Evolutionary conservation across 1,140 invertebrate genomes (phyloP).

Genomic region (Drosophila sulfurigaster): DNA sequence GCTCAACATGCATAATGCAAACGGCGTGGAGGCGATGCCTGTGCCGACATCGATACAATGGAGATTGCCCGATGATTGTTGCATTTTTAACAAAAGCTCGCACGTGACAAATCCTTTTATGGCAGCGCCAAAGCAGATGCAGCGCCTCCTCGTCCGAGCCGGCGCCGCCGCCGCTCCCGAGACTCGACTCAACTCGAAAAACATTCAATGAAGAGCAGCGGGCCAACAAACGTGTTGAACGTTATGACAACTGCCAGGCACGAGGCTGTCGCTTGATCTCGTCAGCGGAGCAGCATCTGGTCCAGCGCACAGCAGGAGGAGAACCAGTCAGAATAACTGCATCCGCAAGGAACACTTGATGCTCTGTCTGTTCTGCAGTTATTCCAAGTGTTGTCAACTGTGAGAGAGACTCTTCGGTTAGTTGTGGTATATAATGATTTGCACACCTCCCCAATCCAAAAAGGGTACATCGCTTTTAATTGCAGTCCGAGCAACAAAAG

Average conservation of each 20-base stretch:
- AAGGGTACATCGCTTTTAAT: slow-evolving; percentile 72
- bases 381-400: background rate
- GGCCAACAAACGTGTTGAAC: slow-evolving; percentile 74
- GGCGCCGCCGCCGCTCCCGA: slow-evolving; percentile 20
- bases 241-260: slow-evolving; percentile 79
- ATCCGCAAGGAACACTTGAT: slow-evolving; percentile 26
- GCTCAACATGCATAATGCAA: slow-evolving; percentile 79
- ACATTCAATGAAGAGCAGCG: slow-evolving; percentile 15
- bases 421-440: slow-evolving; percentile 45
- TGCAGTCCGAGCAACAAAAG: slow-evolving; percentile 46
- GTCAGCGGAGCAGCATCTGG: slow-evolving; percentile 46
- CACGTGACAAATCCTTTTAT: slow-evolving; percentile 85
- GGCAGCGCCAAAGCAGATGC: slow-evolving; percentile 63
- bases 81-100: slow-evolving; percentile 84
- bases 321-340: slow-evolving; percentile 41
- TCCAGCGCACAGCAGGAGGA: slow-evolving; percentile 61
- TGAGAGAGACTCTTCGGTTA: slow-evolving; percentile 13
- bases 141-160: background rate
- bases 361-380: slow-evolving; percentile 9
- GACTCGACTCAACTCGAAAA: slow-evolving; percentile 2
- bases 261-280: slow-evolving; percentile 59
- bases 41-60: slow-evolving; percentile 49
- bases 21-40: slow-evolving; percentile 34
- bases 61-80: slow-evolving; percentile 78
- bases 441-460: slow-evolving; percentile 40